Conservation (phyloP, 1,140 invertebrate species). For the Eueides isabella region DNA sequence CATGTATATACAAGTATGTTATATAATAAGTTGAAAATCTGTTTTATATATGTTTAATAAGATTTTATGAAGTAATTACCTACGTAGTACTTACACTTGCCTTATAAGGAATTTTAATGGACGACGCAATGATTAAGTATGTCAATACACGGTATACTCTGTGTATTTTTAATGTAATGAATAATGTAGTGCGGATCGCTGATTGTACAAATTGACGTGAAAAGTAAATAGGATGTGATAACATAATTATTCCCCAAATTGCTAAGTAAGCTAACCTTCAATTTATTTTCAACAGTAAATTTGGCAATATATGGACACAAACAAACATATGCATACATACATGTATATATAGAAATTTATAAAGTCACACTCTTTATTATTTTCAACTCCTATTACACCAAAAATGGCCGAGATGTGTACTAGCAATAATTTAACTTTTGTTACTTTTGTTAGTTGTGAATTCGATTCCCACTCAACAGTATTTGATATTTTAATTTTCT, state of each 20-base stretch:
- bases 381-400: too few relatives aligned
- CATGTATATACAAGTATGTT: not conserved
- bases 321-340: too few relatives aligned
- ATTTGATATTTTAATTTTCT: not conserved
- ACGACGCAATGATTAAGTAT: conserved; percentile 14
- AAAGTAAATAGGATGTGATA: not conserved
- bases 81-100: conserved; percentile 1
- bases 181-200: not conserved
- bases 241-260: not conserved
- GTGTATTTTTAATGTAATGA: not conserved
- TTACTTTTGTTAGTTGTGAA: too few relatives aligned
- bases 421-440: too few relatives aligned
- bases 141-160: conserved; percentile 22
- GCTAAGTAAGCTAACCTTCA: not conserved
- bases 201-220: not conserved
- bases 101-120: conserved; percentile 15
- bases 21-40: not conserved
- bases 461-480: too few relatives aligned
- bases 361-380: too few relatives aligned
- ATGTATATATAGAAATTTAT: too few relatives aligned
- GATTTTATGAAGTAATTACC: conserved; percentile 5
- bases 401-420: too few relatives aligned
- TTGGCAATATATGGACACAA: not conserved
- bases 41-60: not conserved
- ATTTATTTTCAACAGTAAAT: too few relatives aligned